Evolutionary conservation across 1,140 invertebrate genomes (phyloP).

Genomic region (Drosophila biarmipes): DNA sequence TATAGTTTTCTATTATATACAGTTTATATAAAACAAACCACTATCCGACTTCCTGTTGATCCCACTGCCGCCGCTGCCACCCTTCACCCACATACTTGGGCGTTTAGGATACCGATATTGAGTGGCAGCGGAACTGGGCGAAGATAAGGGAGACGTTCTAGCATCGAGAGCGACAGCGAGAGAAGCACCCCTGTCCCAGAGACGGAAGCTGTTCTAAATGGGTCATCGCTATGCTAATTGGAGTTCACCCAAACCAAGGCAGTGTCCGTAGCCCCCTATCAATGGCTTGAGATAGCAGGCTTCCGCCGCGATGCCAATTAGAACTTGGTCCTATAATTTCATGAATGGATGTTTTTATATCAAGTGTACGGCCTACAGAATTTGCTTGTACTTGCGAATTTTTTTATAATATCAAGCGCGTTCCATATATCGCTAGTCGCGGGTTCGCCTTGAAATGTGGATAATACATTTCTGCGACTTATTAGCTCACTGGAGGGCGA

Average conservation of each 20-base stretch:
- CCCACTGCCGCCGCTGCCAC: constrained; percentile 57
- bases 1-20: constrained; percentile 65
- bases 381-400: constrained; percentile 20
- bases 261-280: constrained; percentile 27
- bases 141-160: constrained; percentile 48
- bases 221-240: constrained; percentile 80
- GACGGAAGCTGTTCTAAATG: constrained; percentile 75
- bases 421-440: constrained; percentile 32
- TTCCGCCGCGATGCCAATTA: constrained; percentile 70
- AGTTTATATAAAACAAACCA: constrained; percentile 74
- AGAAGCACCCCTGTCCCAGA: constrained; percentile 59
- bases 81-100: constrained; percentile 79
- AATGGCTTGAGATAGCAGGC: constrained; percentile 64
- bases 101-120: constrained; percentile 68
- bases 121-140: constrained; percentile 60
- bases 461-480: constrained; percentile 33
- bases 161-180: constrained; percentile 15
- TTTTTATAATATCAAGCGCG: constrained; percentile 34
- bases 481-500: constrained; percentile 58
- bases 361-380: constrained; percentile 7
- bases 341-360: constrained; percentile 65
- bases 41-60: constrained; percentile 78
- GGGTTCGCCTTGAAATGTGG: constrained; percentile 59
- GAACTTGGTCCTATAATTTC: constrained; percentile 51
- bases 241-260: constrained; percentile 69